phyloP scores from a whole-genome alignment of 1,140 invertebrate genomes.

The Helicoverpa armigera region DNA sequence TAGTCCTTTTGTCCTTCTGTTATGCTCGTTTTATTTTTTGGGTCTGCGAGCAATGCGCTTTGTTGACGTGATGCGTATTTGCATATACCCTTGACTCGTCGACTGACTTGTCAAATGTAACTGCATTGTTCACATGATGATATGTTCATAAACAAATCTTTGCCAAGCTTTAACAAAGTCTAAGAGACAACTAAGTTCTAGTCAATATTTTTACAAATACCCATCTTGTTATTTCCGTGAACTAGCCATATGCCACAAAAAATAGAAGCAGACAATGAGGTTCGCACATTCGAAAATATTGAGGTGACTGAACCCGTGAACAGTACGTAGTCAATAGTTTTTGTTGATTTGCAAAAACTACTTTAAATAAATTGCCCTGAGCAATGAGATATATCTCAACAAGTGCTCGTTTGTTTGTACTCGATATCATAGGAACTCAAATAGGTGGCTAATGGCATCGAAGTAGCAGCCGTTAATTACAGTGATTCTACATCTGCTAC shows the following conservation, averaged over 20 bases:
- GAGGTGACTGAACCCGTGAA: constrained; percentile 78
- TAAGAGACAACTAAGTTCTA: constrained; percentile 17
- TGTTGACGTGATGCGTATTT: constrained; percentile 77
- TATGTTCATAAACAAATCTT: constrained; percentile 57
- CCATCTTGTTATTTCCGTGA: constrained; percentile 67
- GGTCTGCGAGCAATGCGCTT: constrained; percentile 63
- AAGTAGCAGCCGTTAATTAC: constrained; percentile 35
- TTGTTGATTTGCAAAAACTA: constrained; percentile 78
- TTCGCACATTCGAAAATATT: constrained; percentile 79
- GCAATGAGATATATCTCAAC: constrained; percentile 62
- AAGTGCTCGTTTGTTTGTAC: constrained; percentile 53
- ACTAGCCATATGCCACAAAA: constrained; percentile 79
- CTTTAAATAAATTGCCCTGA: constrained; percentile 73
- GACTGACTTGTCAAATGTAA: constrained; percentile 67
- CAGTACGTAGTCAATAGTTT: constrained; percentile 78
- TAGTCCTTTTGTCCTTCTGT: constrained; percentile 64
- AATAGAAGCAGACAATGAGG: constrained; percentile 79
- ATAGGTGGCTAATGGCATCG: constrained; percentile 32
- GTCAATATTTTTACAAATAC: constrained; percentile 48
- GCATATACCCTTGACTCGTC: constrained; percentile 74
- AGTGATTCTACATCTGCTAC: constrained; percentile 31
- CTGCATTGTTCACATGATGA: constrained; percentile 65
- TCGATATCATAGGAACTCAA: constrained; percentile 56
- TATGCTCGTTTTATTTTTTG: constrained; percentile 69
- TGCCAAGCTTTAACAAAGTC: constrained; percentile 28